A percentile compares a stretch with the other conserved stretches of the same genome.
Conservation (phyloP, 2,888 invertebrate species). For the Pterobdella sp. region DNA sequence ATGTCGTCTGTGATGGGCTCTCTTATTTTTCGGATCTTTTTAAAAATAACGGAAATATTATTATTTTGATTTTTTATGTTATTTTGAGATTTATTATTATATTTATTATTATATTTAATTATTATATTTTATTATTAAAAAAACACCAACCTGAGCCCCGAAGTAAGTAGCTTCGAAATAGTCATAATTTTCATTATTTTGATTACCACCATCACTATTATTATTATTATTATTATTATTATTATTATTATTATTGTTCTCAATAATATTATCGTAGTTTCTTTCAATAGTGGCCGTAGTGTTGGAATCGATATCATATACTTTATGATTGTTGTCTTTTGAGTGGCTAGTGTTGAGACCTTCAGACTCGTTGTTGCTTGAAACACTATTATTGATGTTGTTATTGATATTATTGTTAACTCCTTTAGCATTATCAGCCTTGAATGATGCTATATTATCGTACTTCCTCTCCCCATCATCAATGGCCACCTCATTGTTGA, state of each 20-base stretch:
- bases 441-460: background rate
- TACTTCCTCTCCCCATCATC: slow-evolving; percentile 5
- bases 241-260: slow-evolving; percentile 7
- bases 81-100: background rate
- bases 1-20: too few relatives aligned
- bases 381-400: background rate
- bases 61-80: background rate
- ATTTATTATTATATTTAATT: background rate
- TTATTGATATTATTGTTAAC: background rate
- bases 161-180: too few relatives aligned
- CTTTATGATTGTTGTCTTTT: background rate
- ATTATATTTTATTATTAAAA: background rate
- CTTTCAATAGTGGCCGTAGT: background rate
- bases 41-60: background rate
- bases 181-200: background rate
- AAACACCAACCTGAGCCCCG: too few relatives aligned
- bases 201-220: background rate
- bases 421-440: background rate
- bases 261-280: background rate
- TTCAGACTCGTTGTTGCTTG: background rate
- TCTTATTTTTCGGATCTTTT: too few relatives aligned
- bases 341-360: too few relatives aligned
- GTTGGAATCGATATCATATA: background rate
- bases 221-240: slow-evolving; percentile 11
- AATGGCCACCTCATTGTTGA: background rate